Evolutionary conservation across 2,888 invertebrate species (phyloP).

Genomic region (Pristionchus entomophagus): DNA sequence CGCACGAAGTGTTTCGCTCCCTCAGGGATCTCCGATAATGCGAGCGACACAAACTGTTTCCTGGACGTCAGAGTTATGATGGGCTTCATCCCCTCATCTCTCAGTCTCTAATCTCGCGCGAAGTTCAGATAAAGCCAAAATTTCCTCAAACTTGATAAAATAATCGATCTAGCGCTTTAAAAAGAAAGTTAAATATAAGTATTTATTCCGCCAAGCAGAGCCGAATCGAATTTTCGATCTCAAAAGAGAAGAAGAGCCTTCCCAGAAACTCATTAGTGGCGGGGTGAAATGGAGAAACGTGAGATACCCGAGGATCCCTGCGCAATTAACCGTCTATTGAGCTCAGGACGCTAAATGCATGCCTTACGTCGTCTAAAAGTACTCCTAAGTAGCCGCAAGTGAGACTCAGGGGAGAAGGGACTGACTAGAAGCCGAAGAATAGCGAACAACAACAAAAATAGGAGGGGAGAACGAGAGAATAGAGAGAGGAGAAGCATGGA

Average conservation of each 20-base stretch:
- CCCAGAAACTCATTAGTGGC: constrained; percentile 28
- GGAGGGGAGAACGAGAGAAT: neutral
- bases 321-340: neutral
- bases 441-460: neutral
- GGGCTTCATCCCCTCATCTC: too few species aligned
- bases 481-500: neutral
- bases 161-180: too few species aligned
- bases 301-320: constrained; percentile 6
- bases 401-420: neutral
- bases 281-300: neutral
- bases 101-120: too few species aligned
- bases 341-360: neutral
- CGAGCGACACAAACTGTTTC: too few species aligned
- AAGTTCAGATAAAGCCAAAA: too few species aligned
- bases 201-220: neutral
- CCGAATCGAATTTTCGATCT: neutral
- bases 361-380: neutral
- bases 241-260: neutral
- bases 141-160: too few species aligned
- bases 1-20: too few species aligned
- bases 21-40: too few species aligned
- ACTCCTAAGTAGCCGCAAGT: neutral
- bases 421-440: neutral
- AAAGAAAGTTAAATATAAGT: too few species aligned
- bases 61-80: too few species aligned